phyloP scores from a whole-genome alignment of 2,113 vertebrate genomes.

The Chloropsis hardwickii region DNA sequence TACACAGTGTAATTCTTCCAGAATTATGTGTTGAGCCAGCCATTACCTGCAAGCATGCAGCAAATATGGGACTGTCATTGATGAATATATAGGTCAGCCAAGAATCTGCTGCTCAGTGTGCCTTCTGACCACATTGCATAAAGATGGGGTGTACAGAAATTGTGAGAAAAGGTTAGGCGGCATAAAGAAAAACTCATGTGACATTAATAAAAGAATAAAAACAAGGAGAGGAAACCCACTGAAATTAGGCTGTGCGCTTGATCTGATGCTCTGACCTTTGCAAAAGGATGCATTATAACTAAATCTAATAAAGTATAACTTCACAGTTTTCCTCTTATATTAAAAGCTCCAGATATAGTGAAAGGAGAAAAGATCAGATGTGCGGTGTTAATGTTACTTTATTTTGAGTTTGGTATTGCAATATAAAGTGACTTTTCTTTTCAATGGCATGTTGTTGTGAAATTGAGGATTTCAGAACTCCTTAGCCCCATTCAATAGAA shows the following conservation, averaged over 20 bases:
- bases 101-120: background rate
- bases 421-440: background rate
- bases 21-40: background rate
- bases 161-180: background rate
- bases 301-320: background rate
- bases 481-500: background rate
- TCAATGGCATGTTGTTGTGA: background rate
- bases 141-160: background rate
- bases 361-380: background rate
- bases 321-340: background rate
- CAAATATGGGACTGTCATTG: background rate
- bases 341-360: background rate
- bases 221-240: background rate
- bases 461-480: background rate
- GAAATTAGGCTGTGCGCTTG: background rate
- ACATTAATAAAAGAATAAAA: background rate
- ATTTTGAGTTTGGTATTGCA: background rate
- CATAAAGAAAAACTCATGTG: background rate
- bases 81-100: background rate
- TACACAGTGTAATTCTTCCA: background rate
- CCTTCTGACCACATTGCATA: background rate
- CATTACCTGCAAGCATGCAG: background rate
- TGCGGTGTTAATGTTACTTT: background rate
- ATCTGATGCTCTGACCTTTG: background rate
- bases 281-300: background rate